A percentile compares a stretch with the other conserved stretches of the same genome.
Evolutionary conservation across 2,797 vertebrate species (phyloP).

Genomic region (Atherinosoma microstoma): DNA sequence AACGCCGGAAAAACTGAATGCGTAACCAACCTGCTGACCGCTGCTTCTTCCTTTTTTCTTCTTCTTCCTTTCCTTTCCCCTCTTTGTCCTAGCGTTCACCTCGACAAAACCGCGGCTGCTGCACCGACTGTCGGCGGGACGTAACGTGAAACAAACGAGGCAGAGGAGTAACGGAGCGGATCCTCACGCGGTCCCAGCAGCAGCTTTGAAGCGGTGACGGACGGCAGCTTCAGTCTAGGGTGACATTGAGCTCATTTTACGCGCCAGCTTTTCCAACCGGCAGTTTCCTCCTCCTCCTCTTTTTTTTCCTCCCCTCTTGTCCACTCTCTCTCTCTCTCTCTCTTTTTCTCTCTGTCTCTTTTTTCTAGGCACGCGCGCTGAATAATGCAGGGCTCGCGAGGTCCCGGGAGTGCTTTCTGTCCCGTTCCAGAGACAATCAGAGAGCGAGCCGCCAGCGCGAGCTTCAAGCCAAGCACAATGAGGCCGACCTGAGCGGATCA

Average conservation of each 20-base stretch:
- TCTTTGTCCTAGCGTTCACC: slow-evolving; percentile 9
- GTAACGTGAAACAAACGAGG: slow-evolving; percentile 3
- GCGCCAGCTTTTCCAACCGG: slow-evolving; percentile 67
- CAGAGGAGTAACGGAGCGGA: slow-evolving; percentile 42
- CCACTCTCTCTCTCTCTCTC: slow-evolving; percentile 21
- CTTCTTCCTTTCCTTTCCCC: too few species aligned
- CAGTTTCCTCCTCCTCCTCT: slow-evolving; percentile 23
- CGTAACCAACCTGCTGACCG: slow-evolving; percentile 26
- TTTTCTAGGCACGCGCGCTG: slow-evolving; percentile 71
- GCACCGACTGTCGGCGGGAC: slow-evolving; percentile 7
- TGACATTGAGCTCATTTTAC: slow-evolving; percentile 77
- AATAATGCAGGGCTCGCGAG: slow-evolving; percentile 86
- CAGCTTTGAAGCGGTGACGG: slow-evolving; percentile 45
- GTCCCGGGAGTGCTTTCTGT: slow-evolving; percentile 83
- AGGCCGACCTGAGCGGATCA: slow-evolving; percentile 69
- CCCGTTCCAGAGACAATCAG: slow-evolving; percentile 81
- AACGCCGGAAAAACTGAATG: slow-evolving; percentile 15
- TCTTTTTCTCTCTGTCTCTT: slow-evolving; percentile 8
- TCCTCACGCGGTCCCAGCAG: slow-evolving; percentile 4
- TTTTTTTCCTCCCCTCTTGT: slow-evolving; percentile 1
- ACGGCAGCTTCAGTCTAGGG: slow-evolving; percentile 51
- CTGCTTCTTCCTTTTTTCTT: slow-evolving; percentile 18
- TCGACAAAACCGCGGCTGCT: background rate
- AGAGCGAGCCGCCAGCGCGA: slow-evolving; percentile 66
- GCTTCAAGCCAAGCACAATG: slow-evolving; percentile 66